These are phyloP conservation scores for Anoura caudifer DNA, from an alignment of 2,113 vertebrate species.

Conservation along the genomic window DNA sequence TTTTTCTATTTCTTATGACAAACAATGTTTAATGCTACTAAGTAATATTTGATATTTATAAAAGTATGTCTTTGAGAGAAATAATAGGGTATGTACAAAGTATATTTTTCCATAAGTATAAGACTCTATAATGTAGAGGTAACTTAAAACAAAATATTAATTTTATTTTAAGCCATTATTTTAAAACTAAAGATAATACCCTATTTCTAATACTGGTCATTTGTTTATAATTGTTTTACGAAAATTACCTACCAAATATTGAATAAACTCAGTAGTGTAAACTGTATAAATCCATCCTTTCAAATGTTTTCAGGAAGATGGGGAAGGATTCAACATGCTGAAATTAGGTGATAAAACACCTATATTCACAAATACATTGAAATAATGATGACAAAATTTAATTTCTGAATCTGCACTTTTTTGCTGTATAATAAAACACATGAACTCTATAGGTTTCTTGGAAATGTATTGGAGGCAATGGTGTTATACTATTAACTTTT, in stretches of 20 bases:
- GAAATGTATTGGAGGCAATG: not conserved
- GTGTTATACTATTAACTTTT: slow-evolving; percentile 37
- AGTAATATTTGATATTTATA: not conserved
- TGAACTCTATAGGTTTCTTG: not conserved
- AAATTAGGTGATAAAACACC: not conserved
- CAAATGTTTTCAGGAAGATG: not conserved
- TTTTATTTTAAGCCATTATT: not conserved
- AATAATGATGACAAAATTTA: not conserved
- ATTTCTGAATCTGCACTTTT: not conserved
- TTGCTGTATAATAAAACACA: not conserved
- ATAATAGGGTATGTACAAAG: not conserved
- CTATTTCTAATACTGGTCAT: not conserved
- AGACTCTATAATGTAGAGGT: not conserved
- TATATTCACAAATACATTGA: not conserved
- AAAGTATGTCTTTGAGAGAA: not conserved
- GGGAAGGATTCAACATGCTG: not conserved
- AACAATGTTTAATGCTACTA: not conserved
- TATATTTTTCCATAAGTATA: not conserved
- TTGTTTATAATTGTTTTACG: not conserved
- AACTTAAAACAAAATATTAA: not conserved
- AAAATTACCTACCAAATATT: not conserved
- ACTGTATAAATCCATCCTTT: not conserved
- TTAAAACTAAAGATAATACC: not conserved
- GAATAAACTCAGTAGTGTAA: not conserved
- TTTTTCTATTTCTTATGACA: not conserved